A percentile compares a stretch with the other conserved stretches of the same genome.
Conservation (phyloP, 2,113 vertebrate genomes). For the Aythya baeri region DNA sequence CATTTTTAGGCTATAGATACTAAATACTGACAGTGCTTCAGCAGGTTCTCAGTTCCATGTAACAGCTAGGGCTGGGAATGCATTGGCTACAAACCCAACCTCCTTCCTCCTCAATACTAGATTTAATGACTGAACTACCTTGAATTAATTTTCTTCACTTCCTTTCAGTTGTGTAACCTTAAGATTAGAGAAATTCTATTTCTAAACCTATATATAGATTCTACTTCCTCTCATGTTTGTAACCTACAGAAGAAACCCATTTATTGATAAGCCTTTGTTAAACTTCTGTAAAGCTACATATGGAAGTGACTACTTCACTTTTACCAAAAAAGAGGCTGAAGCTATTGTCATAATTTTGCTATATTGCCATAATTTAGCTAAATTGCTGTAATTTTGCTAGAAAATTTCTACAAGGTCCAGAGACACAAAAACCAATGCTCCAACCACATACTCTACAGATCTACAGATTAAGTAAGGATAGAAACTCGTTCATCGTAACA, state of each 20-base stretch:
- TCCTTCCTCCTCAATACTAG: background rate
- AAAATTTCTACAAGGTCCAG: background rate
- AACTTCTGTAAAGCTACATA: background rate
- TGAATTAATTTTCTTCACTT: background rate
- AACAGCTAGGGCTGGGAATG: background rate
- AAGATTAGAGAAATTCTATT: background rate
- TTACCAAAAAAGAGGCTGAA: background rate
- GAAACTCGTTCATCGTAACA: background rate
- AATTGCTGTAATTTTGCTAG: background rate
- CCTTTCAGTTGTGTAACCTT: background rate
- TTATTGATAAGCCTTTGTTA: background rate
- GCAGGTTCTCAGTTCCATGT: background rate
- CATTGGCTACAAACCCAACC: background rate
- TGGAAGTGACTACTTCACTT: background rate
- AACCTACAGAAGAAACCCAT: background rate
- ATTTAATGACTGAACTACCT: background rate
- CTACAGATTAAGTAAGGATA: background rate
- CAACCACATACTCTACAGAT: background rate
- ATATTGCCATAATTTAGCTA: background rate
- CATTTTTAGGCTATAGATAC: background rate
- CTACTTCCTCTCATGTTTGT: background rate
- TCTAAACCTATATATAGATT: background rate
- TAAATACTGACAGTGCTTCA: background rate
- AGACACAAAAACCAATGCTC: background rate
- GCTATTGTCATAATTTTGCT: background rate